Base-by-base conservation (phyloP, 2,888 invertebrate species). In the Bruchidius siliquastri region DNA sequence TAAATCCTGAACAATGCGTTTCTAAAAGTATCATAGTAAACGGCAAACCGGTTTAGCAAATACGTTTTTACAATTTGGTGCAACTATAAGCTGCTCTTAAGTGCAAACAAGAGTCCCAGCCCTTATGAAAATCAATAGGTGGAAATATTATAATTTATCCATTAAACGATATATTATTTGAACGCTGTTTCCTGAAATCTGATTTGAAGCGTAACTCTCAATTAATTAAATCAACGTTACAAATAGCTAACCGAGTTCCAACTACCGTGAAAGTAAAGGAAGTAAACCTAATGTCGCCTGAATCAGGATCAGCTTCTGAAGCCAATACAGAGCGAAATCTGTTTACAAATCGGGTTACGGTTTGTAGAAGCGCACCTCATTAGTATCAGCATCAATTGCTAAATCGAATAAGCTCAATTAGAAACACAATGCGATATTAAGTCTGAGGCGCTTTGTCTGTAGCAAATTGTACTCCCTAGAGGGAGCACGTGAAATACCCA, bases 131-230 rank as follows among this genome's bases (percentile, higher is more conserved):
- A n/a, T n/a, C n/a, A n/a, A n/a, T n/a, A n/a, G n/a, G n/a, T n/a
- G n/a, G n/a, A n/a, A n/a, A n/a, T n/a, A n/a, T n/a, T n/a, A n/a
- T n/a, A n/a, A n/a, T n/a, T n/a, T n/a, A n/a, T n/a, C n/a, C n/a
- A n/a, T n/a, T n/a, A n/a, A n/a, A n/a, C n/a, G n/a, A n/a, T n/a
- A n/a, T n/a, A n/a, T n/a, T n/a, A n/a, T n/a, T n/a, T n/a, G n/a
- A n/a, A n/a, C n/a, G n/a, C n/a, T n/a, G n/a, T n/a, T 72, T 70
- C 68, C 74, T 67, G 32, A 71, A 71, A 20, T 72, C 21, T 32
- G 0, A 67, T 22, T 21, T 67, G 26, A 26, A 26, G 26, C 8
- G 2, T 8, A 26, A 26, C 26, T 49, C 49, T 13, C 18, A 18
- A 49, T 13, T 18, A 3, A 49, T 49, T 49, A 49, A 49, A 13